Base-by-base conservation (phyloP, 2,113 vertebrate genomes). In the Tinamus guttatus region DNA sequence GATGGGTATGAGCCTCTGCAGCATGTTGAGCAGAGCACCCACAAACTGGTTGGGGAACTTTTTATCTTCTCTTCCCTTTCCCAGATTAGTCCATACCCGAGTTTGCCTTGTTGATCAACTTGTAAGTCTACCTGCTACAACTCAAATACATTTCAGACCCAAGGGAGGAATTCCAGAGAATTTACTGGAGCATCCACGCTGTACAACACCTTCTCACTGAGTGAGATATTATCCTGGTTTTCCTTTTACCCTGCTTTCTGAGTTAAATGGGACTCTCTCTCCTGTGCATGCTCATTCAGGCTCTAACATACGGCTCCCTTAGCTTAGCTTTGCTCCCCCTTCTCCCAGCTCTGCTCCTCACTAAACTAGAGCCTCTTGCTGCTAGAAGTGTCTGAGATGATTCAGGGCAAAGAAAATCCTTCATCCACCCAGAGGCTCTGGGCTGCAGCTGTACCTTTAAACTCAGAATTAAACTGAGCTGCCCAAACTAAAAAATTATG, bases 1-100 rank as follows among this genome's bases (percentile, higher is more conserved):
- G 21, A n/a, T 47, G 18, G 47, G 20, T 13, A n/a, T 47, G 36
- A 65, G 32, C 28, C 43, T 19, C 60, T 63, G 45, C 7, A 74
- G 18, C 0, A 0, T 67, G 13, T n/a, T 56, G 40, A 12, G 43
- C 28, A 41, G 10, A 56, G 13, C 1, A 59, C 13, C 27, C 13
- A n/a, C 24, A 56, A 19, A 13, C 4, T 54, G 5, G 3, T 52
- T 58, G 4, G 4, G 13, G 20, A 65, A 59, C 15, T 11, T 71
- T 27, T 62, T 34, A 49, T 22, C 38, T 73, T 38, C 45, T 70
- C 36, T 47, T 86, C 68, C 8, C 9, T 47, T 80, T 51, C 9
- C n/a, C 51, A 47, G 9, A 41, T 13, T 13, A 12, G 13, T 27
- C 8, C 41, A 67, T 5, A 5, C 27, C 32, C 45, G 70, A 40